Evolutionary conservation across 2,888 invertebrate genomes (phyloP).

Genomic region (Megastigmus dorsalis): DNA sequence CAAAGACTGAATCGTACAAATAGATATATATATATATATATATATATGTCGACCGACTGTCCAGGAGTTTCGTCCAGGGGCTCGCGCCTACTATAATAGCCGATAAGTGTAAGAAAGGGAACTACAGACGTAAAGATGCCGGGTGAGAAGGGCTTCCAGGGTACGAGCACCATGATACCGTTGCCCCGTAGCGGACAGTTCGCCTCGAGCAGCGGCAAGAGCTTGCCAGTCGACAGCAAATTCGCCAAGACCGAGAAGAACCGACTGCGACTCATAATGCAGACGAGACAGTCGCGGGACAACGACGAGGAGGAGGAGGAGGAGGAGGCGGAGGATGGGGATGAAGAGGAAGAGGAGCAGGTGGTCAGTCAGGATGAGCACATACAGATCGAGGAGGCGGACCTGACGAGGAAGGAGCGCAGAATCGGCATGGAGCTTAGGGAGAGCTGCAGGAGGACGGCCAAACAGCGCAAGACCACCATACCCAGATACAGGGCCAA

Average conservation of each 20-base stretch:
- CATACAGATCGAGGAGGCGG: too few relatives aligned
- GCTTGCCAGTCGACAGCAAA: conserved; percentile 58
- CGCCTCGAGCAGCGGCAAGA: conserved; percentile 51
- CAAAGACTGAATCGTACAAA: too few relatives aligned
- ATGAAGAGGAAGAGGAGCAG: conserved; percentile 58
- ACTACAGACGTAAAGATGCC: conserved; percentile 34
- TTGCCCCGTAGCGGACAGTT: conserved; percentile 60
- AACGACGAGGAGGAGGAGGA: conserved; percentile 51
- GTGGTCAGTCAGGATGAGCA: not conserved
- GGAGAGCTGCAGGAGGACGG: conserved; percentile 13
- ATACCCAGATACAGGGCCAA: conserved; percentile 19
- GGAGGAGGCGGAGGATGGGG: conserved; percentile 51
- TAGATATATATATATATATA: too few relatives aligned
- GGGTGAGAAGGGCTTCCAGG: conserved; percentile 33
- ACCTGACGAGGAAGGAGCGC: conserved; percentile 44
- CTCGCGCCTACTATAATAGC: not conserved
- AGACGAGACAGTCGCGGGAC: conserved; percentile 42
- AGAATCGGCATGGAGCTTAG: conserved; percentile 22
- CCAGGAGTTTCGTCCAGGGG: too few relatives aligned
- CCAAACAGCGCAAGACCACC: conserved; percentile 2
- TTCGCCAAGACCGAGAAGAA: conserved; percentile 70
- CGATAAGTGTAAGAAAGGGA: not conserved
- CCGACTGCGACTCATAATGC: conserved; percentile 66
- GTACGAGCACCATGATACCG: conserved; percentile 61
- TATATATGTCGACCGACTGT: not conserved